These are phyloP conservation scores for Vultur gryphus DNA, from an alignment of 2,797 vertebrate species.

Conservation along the genomic window DNA sequence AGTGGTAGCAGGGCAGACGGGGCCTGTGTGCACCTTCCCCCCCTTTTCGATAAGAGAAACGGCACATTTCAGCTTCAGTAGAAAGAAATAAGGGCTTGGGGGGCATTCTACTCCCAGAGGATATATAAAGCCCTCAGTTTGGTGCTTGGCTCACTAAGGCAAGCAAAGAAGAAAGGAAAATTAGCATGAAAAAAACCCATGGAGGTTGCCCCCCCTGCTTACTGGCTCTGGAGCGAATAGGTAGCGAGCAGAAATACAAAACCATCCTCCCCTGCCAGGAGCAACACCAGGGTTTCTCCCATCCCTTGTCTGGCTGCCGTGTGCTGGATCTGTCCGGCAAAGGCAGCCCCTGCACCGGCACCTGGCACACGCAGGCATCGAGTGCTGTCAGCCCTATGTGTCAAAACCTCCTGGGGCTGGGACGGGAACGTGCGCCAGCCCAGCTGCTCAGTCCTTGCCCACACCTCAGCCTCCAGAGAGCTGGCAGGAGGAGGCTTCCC, in stretches of 20 bases:
- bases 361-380: fast-evolving
- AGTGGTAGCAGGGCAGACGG: background rate
- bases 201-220: background rate
- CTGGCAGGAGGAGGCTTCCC: background rate
- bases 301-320: background rate
- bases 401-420: background rate
- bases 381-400: background rate
- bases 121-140: background rate
- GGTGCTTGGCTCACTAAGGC: background rate
- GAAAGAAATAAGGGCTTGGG: background rate
- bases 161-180: background rate
- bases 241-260: background rate
- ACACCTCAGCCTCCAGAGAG: background rate
- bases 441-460: background rate
- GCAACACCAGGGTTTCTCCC: background rate
- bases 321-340: background rate
- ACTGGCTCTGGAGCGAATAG: background rate
- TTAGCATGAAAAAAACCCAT: background rate
- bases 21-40: background rate
- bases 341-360: background rate
- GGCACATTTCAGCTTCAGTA: background rate
- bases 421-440: background rate
- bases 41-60: background rate
- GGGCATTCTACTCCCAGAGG: background rate
- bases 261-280: background rate